Evolutionary conservation across 2,113 vertebrate genomes (phyloP).

Genomic region (Isichthys henryi): DNA sequence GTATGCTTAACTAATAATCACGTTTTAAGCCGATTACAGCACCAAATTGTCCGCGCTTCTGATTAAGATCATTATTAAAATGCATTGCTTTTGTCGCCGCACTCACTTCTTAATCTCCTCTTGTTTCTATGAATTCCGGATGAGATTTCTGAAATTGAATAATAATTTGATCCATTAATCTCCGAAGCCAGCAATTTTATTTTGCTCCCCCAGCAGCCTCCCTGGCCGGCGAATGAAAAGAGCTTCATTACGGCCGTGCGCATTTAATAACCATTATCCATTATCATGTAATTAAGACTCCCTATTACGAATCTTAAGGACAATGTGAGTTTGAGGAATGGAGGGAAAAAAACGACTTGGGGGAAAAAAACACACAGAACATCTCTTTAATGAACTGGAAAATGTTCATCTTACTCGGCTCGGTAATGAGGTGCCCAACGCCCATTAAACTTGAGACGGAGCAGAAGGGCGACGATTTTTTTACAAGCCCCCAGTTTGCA

Average conservation of each 20-base stretch:
- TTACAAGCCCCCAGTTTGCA: conserved; percentile 81
- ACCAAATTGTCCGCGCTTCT: conserved; percentile 56
- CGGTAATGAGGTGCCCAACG: conserved; percentile 89
- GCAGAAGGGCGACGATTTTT: conserved; percentile 67
- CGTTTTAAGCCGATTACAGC: conserved; percentile 80
- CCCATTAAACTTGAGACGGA: conserved; percentile 86
- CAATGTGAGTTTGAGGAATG: conserved; percentile 69
- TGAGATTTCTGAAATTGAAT: conserved; percentile 99
- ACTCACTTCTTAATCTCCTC: conserved; percentile 85
- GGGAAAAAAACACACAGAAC: conserved; percentile 81
- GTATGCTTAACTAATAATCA: conserved; percentile 79
- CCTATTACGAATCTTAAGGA: conserved; percentile 94
- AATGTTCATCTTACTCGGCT: conserved; percentile 96
- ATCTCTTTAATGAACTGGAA: conserved; percentile 99
- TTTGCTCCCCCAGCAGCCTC: conserved; percentile 73
- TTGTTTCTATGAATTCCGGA: conserved; percentile 92
- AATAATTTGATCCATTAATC: conserved; percentile 99
- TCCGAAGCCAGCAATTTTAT: conserved; percentile 92
- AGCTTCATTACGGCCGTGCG: conserved; percentile 91
- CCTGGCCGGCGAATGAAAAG: conserved; percentile 89
- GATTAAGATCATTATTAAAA: conserved; percentile 76
- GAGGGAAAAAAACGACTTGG: conserved; percentile 27
- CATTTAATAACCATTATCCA: conserved; percentile 99
- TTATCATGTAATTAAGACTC: conserved; percentile 99
- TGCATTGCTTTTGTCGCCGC: conserved; percentile 80